Evolutionary conservation across 2,888 invertebrate genomes (phyloP).

Genomic region (Monoplex corrugatus): DNA sequence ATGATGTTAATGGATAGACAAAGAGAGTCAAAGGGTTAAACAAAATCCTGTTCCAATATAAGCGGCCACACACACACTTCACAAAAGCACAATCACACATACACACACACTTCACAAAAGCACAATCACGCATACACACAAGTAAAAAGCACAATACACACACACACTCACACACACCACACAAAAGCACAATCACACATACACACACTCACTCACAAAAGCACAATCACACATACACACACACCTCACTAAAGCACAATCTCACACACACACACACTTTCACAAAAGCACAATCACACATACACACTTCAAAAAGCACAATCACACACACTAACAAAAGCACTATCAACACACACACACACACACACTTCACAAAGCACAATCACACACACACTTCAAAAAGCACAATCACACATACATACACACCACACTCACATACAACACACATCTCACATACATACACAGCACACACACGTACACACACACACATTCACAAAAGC

Average conservation of each 20-base stretch:
- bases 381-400: not conserved
- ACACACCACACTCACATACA: not conserved
- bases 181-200: not conserved
- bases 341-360: not conserved
- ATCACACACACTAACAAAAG: not conserved
- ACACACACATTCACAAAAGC: not conserved
- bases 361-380: not conserved
- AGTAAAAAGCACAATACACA: not conserved
- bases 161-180: not conserved
- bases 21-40: not conserved
- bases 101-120: too few relatives aligned
- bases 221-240: not conserved
- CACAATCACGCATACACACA: not conserved
- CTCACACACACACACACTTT: slow-evolving; percentile 9
- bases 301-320: not conserved
- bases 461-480: not conserved
- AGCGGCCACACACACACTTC: not conserved
- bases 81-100: not conserved
- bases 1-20: too few relatives aligned
- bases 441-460: not conserved
- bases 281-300: not conserved
- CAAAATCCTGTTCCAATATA: not conserved
- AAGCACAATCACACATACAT: not conserved
- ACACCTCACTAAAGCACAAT: not conserved
- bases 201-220: not conserved